These are phyloP conservation scores for Camponotus floridanus DNA, from an alignment of 1,140 invertebrate genomes.

Conservation along the genomic window DNA sequence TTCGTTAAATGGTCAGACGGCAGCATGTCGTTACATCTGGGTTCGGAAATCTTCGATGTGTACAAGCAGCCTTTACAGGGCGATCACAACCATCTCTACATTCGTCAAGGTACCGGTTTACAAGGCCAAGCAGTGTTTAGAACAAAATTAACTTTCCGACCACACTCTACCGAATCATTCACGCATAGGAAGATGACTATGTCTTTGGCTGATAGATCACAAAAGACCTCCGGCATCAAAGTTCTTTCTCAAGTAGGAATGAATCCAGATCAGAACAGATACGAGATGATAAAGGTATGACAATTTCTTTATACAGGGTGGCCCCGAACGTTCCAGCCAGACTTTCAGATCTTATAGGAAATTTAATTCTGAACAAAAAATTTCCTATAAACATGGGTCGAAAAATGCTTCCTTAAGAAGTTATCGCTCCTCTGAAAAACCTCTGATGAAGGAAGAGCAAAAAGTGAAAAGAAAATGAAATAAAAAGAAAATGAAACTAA, in stretches of 20 bases:
- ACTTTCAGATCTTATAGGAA: no score
- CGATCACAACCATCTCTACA: slow-evolving; percentile 92
- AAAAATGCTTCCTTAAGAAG: no score
- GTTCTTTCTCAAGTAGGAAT: slow-evolving; percentile 97
- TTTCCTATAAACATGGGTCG: no score
- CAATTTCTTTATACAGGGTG: slow-evolving; percentile 15
- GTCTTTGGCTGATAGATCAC: slow-evolving; percentile 98
- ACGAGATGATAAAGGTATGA: slow-evolving; percentile 94
- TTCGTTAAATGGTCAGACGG: slow-evolving; percentile 99
- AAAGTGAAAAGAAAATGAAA: no score
- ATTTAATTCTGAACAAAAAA: no score
- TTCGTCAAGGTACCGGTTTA: slow-evolving; percentile 98
- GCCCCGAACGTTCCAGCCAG: no score
- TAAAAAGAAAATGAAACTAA: no score
- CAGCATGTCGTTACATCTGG: slow-evolving; percentile 98
- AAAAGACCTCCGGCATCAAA: slow-evolving; percentile 98
- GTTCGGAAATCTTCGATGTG: slow-evolving; percentile 99
- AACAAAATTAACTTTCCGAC: slow-evolving; percentile 98
- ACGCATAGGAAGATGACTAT: slow-evolving; percentile 99
- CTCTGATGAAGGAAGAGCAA: no score
- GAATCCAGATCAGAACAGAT: slow-evolving; percentile 97
- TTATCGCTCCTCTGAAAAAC: no score
- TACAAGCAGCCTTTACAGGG: slow-evolving; percentile 96
- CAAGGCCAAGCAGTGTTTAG: slow-evolving; percentile 99
- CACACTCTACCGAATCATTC: slow-evolving; percentile 99